A percentile compares a stretch with the other conserved stretches of the same genome.
Evolutionary conservation across 1,140 invertebrate species (phyloP).

Genomic region (Anadara kagoshimensis): DNA sequence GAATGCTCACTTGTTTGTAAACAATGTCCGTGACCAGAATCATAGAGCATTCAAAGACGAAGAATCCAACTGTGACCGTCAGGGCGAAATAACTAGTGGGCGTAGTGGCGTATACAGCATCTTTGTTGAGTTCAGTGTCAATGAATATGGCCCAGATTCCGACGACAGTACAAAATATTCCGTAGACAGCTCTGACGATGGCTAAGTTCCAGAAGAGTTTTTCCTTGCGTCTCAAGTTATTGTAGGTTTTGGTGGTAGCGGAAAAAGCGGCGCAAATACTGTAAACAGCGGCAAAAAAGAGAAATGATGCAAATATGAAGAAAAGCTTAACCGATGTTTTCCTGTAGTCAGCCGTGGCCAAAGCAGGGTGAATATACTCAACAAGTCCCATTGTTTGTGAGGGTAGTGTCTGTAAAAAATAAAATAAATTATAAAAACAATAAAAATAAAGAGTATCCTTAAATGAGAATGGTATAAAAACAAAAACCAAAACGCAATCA

Average conservation of each 20-base stretch:
- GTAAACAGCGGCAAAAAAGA: slow-evolving; percentile 48
- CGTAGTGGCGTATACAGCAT: slow-evolving; percentile 58
- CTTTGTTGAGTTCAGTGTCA: slow-evolving; percentile 53
- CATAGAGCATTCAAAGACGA: slow-evolving; percentile 64
- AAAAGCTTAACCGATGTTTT: slow-evolving; percentile 29
- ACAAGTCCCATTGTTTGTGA: slow-evolving; percentile 44
- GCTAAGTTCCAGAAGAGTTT: slow-evolving; percentile 68
- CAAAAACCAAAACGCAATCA: too few species aligned
- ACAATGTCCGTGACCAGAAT: slow-evolving; percentile 61
- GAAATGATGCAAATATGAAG: slow-evolving; percentile 48
- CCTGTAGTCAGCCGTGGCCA: slow-evolving; percentile 50
- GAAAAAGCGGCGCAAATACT: slow-evolving; percentile 33
- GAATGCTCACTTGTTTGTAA: slow-evolving; percentile 57
- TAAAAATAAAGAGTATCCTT: too few species aligned
- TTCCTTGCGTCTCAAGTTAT: slow-evolving; percentile 59
- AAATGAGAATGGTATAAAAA: too few species aligned
- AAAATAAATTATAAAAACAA: too few species aligned
- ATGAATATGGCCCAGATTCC: slow-evolving; percentile 60
- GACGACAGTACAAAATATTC: slow-evolving; percentile 56
- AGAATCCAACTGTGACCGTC: slow-evolving; percentile 64
- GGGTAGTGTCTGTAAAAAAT: too few species aligned
- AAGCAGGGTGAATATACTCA: slow-evolving; percentile 51
- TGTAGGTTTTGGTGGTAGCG: slow-evolving; percentile 43
- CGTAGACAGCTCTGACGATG: slow-evolving; percentile 60
- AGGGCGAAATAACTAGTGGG: slow-evolving; percentile 58